A percentile compares a stretch with the other conserved stretches of the same genome.
Conservation (phyloP, 2,888 invertebrate genomes). For the Lycaena phlaeas region DNA sequence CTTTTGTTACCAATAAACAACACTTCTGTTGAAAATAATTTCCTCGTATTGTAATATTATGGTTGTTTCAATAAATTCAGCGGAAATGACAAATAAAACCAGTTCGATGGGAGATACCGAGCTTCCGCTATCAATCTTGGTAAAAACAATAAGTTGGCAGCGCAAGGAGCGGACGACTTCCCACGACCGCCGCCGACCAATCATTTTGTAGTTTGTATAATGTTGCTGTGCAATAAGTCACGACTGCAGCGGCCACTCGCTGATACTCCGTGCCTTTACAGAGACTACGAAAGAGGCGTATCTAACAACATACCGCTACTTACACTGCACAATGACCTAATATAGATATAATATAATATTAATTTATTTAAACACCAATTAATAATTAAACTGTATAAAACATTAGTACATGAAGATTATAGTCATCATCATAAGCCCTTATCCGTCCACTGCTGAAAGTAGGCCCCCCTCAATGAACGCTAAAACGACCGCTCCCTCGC, state of each 20-base stretch:
- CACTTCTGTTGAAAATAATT: slow-evolving; percentile 18
- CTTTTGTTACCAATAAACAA: slow-evolving; percentile 26
- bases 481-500: too few species aligned
- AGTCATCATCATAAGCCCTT: too few species aligned
- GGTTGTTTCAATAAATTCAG: slow-evolving; percentile 36
- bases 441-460: too few species aligned
- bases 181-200: slow-evolving; percentile 30
- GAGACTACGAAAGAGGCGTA: too few species aligned
- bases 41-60: slow-evolving; percentile 23
- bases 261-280: too few species aligned
- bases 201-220: slow-evolving; percentile 17
- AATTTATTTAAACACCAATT: too few species aligned
- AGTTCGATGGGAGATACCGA: slow-evolving; percentile 35
- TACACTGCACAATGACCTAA: too few species aligned
- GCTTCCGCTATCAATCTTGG: slow-evolving; percentile 61
- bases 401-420: too few species aligned
- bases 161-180: slow-evolving; percentile 30
- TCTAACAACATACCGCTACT: too few species aligned
- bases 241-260: slow-evolving; percentile 6
- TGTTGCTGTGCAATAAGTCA: slow-evolving; percentile 19
- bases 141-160: slow-evolving; percentile 39
- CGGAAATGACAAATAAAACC: slow-evolving; percentile 56
- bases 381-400: too few species aligned
- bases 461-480: too few species aligned
- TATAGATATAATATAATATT: too few species aligned